Base-by-base conservation (phyloP, 2,113 vertebrate genomes). In the Hydrolagus affinis region DNA sequence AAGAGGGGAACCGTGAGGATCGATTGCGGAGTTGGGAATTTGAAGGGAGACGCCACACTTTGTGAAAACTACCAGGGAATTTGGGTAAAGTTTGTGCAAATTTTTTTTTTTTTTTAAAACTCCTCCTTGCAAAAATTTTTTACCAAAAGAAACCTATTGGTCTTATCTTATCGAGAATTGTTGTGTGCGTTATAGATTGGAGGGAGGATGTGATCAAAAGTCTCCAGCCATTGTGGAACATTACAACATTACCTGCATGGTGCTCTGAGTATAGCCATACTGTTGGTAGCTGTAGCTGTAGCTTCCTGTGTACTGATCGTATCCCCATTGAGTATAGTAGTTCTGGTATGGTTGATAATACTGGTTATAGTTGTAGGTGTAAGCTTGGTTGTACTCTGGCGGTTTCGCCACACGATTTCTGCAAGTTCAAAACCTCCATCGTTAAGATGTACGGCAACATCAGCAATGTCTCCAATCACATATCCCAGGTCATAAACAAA, bases 281-380 rank as follows among this genome's bases (percentile, higher is more conserved):
- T 97, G 95, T 0, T 92, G 95, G 0, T 96, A 96, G 85, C 90
- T 94, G 91, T 96, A 98, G 89, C 95, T 95, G 85, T 96, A 97
- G 85, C 91, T 94, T 64, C 89, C 94, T 0, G 91, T 94, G 73
- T 94, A 94, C 90, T 96, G 95, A 89, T 98, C 95, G 0, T 97
- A 97, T 86, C 95, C 95, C 96, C 96, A 98, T 59, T 95, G 91
- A 0, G 95, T 90, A 4, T 96, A 96, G 88, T 95, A 97, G 85
- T 90, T 95, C 73, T 95, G 92, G 28, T 96, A 97, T 17, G 93
- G 92, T 87, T 97, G 95, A 87, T 96, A 95, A 89, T 97, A 95
- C 86, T 91, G 93, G 90, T 95, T 95, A 62, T 96, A 96, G 73
- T 89, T 94, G 70, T 94, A 94, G 90, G 85, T 91, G 88, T 91